Conservation (phyloP, 1,140 invertebrate genomes). For the Leguminivora glycinivorella region DNA sequence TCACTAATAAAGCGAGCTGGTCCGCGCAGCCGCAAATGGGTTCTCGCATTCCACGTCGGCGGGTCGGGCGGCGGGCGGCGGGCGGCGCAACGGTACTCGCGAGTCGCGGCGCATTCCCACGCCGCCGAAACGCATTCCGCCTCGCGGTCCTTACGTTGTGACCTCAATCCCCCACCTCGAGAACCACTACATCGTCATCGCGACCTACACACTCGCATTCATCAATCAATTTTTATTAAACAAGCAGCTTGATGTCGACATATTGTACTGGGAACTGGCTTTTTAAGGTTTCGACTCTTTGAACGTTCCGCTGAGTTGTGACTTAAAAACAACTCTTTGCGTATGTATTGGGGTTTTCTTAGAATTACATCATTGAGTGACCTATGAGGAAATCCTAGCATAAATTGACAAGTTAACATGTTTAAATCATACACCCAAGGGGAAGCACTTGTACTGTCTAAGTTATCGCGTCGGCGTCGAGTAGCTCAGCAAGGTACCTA, state of each 20-base stretch:
- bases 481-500: conserved; percentile 14
- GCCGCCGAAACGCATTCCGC: conserved; percentile 63
- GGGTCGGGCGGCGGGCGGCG: conserved; percentile 45
- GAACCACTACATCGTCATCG: conserved; percentile 29
- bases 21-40: conserved; percentile 67
- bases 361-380: background rate
- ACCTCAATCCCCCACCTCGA: conserved; percentile 54
- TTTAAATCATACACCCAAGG: background rate
- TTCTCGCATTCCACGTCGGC: conserved; percentile 68
- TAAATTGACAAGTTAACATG: background rate
- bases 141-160: conserved; percentile 43
- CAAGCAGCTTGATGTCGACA: conserved; percentile 32
- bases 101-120: conserved; percentile 74
- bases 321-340: conserved; percentile 28
- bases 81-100: conserved; percentile 72
- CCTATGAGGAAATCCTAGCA: background rate
- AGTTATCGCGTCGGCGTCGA: background rate
- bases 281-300: conserved; percentile 9
- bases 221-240: conserved; percentile 40
- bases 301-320: background rate
- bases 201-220: conserved; percentile 35
- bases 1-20: conserved; percentile 62
- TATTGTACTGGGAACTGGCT: conserved; percentile 18
- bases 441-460: background rate
- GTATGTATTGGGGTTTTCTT: background rate